Base-by-base conservation (phyloP, 2,888 invertebrate species). In the Cerastis leucographa region DNA sequence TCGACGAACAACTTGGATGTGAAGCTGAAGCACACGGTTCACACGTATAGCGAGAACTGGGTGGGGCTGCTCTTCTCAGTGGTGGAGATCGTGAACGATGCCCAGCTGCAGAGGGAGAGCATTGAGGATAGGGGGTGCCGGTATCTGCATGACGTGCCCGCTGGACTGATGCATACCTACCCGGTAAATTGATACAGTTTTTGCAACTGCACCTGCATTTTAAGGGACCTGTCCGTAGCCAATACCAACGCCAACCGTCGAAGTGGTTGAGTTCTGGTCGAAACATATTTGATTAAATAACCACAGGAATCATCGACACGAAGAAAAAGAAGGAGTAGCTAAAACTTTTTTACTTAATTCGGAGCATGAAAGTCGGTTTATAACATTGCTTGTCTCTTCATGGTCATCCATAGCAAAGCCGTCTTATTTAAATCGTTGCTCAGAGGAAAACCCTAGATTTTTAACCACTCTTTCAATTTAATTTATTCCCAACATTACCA, bases 71-170 rank as follows among this genome's bases (percentile, higher is more conserved):
- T 92, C n/a, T 93, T 95, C 76, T 93, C 93, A 17, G 81, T 95
- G 11, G 93, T 94, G 64, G 96, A 96, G 84, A 94, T 96, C 44
- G 92, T 93, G 25, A 97, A 96, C 67, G 95, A 96, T 64, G 92
- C 90, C 0, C 76, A 88, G 35, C 84, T 97, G 6, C 89, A 92
- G 66, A 92, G 91, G 4, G 94, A 97, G 25, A 92, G 94, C 59
- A 90, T 97, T 0, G 78, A 91, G 11, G 95, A 97, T 80, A 95
- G 98, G 74, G 94, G 96, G 71, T 98, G 98, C 88, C 96, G 97
- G 44, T 97, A 97, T 88, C 90, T 94, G 1, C 89, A 97, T 64
- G 98, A 98, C 92, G 93, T 96, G 40, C 94, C 93, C 9, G 75
- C 88, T 17, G 85, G 66, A 7, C 68, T 68, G 19, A 76, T 93